Conservation (phyloP, 2,888 invertebrate species). For the Sialis fuliginosa region DNA sequence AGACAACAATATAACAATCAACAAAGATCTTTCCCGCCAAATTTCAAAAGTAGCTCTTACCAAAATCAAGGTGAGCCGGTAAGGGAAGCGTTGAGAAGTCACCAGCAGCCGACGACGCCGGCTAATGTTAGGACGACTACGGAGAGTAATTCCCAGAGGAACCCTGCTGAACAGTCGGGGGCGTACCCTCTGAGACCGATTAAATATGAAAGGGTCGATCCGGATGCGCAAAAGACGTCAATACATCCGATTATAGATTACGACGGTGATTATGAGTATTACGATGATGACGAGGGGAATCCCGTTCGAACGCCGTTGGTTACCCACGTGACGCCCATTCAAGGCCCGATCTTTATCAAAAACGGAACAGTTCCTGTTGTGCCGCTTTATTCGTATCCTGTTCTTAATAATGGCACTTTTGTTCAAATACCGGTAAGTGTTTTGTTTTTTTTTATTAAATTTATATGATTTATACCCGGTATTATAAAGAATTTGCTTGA, state of each 20-base stretch:
- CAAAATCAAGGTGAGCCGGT: not conserved
- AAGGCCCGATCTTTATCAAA: conserved; percentile 72
- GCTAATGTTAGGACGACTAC: too few relatives aligned
- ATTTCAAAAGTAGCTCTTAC: not conserved
- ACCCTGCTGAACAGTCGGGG: not conserved
- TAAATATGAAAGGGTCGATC: conserved; percentile 36
- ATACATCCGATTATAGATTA: conserved; percentile 58
- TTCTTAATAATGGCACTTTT: conserved; percentile 69
- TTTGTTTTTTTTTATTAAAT: not conserved
- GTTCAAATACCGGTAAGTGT: conserved; percentile 78
- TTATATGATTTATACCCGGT: too few relatives aligned
- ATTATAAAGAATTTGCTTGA: too few relatives aligned
- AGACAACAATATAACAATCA: not conserved
- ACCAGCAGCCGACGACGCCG: not conserved
- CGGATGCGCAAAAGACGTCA: conserved; percentile 34
- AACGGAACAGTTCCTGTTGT: conserved; percentile 78
- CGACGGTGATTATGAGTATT: conserved; percentile 45
- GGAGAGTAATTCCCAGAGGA: too few relatives aligned
- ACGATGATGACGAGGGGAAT: conserved; percentile 24
- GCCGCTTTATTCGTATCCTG: conserved; percentile 69
- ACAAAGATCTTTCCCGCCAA: not conserved
- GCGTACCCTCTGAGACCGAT: conserved; percentile 43
- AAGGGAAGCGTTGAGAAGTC: not conserved
- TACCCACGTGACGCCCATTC: conserved; percentile 61
- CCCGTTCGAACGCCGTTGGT: conserved; percentile 16